Conservation (phyloP, 2,888 invertebrate genomes). For the Cephus sareptanus region DNA sequence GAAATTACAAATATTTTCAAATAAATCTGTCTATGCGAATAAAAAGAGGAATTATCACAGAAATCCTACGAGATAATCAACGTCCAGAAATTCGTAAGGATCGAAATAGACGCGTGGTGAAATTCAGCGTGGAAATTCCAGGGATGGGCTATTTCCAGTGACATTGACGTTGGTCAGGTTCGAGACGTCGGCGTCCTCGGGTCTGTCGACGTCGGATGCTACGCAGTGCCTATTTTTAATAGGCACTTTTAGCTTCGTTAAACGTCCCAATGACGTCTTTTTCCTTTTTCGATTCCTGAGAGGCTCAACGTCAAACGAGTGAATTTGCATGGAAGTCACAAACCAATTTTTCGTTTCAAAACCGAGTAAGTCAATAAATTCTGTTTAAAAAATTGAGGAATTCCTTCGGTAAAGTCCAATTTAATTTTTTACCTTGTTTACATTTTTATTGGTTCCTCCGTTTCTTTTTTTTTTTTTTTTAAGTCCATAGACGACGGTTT, state of each 20-base stretch:
- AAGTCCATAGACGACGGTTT: neutral
- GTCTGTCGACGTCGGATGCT: neutral
- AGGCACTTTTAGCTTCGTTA: neutral
- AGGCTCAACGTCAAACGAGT: neutral
- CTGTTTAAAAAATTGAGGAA: neutral
- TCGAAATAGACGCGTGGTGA: neutral
- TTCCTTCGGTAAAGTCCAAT: neutral
- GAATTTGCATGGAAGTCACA: neutral
- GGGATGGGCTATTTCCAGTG: neutral
- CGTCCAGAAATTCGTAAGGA: neutral
- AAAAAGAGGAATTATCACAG: neutral
- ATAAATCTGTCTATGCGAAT: neutral
- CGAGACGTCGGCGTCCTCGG: neutral
- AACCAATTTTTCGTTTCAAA: neutral
- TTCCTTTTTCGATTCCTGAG: neutral
- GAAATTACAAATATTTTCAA: neutral
- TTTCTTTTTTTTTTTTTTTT: neutral
- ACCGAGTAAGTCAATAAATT: neutral
- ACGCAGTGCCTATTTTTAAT: neutral
- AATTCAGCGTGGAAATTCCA: neutral
- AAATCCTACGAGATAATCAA: neutral
- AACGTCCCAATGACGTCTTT: neutral
- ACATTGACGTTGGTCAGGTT: neutral
- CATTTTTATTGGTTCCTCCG: neutral
- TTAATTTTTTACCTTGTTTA: neutral